Conservation (phyloP, 1,140 invertebrate species). For the Drosophila sp. region DNA sequence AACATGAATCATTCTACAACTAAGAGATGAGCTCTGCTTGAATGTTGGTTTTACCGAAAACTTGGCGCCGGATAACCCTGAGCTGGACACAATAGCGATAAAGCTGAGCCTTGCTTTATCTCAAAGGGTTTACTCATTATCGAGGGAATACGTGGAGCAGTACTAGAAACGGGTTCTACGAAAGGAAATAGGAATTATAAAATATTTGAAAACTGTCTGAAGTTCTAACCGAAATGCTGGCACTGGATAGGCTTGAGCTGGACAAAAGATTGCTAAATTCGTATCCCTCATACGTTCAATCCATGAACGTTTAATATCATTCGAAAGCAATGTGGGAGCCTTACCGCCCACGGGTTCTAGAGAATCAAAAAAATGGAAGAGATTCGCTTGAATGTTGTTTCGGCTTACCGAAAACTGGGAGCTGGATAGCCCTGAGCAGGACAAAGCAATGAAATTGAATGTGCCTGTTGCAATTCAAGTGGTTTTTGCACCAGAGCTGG, state of each 20-base stretch:
- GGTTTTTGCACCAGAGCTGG: conserved; percentile 62
- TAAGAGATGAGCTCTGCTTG: background rate
- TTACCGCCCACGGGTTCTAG: conserved; percentile 89
- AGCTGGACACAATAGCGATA: conserved; percentile 84
- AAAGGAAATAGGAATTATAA: conserved; percentile 1
- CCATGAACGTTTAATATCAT: conserved; percentile 85
- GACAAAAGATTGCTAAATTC: conserved; percentile 83
- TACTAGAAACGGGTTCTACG: conserved; percentile 83
- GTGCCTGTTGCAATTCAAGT: conserved; percentile 56
- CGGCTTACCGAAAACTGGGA: conserved; percentile 82
- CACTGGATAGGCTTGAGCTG: conserved; percentile 87
- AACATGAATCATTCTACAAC: background rate
- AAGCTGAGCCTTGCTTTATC: conserved; percentile 81
- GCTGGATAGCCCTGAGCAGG: conserved; percentile 88
- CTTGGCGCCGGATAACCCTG: conserved; percentile 87
- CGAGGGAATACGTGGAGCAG: conserved; percentile 63
- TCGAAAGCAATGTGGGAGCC: conserved; percentile 87
- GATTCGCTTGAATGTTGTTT: conserved; percentile 55
- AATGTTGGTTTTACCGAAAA: conserved; percentile 84
- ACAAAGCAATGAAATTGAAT: conserved; percentile 85
- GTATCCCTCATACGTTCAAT: conserved; percentile 83
- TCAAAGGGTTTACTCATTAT: conserved; percentile 84
- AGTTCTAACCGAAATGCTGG: conserved; percentile 87
- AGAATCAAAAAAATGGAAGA: background rate
- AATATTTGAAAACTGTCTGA: conserved; percentile 46